phyloP scores from a whole-genome alignment of 2,797 vertebrate species.

The Schizopygopsis malacanthus region DNA sequence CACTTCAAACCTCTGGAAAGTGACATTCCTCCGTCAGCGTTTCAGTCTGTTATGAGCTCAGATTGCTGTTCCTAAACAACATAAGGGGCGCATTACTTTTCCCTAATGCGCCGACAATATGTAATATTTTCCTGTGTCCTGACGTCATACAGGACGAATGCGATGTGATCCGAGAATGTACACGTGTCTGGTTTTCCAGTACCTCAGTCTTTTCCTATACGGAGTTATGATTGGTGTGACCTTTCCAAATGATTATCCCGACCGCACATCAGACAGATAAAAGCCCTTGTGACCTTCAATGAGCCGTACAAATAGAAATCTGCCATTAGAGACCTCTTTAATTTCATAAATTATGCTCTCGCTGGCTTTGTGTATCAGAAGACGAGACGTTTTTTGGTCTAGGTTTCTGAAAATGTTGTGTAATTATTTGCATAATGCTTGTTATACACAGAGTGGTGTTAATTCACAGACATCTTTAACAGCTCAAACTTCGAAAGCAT shows the following conservation, averaged over 20 bases:
- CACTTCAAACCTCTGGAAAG: not conserved
- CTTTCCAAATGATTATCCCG: conserved; percentile 52
- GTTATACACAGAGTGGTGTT: not conserved
- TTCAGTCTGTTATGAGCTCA: not conserved
- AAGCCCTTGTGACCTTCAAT: conserved; percentile 57
- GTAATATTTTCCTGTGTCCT: conserved; percentile 27
- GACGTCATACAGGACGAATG: not conserved
- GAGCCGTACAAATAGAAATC: conserved; percentile 47
- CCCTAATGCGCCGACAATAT: not conserved
- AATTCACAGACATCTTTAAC: conserved; percentile 2
- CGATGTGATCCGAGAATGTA: not conserved
- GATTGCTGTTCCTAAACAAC: not conserved
- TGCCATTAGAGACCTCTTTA: conserved; percentile 40
- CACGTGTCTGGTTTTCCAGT: conserved; percentile 20
- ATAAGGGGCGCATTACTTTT: not conserved
- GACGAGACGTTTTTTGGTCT: conserved; percentile 33
- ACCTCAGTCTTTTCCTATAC: conserved; percentile 10
- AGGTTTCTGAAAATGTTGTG: not conserved
- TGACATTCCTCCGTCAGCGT: not conserved
- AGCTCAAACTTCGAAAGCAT: not conserved
- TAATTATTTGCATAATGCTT: conserved; percentile 7
- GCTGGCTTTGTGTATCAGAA: conserved; percentile 34
- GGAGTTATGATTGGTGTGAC: conserved; percentile 49
- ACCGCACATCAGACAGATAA: conserved; percentile 50
- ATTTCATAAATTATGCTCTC: conserved; percentile 46